A percentile compares a stretch with the other conserved stretches of the same genome.
Conservation (phyloP, 1,140 invertebrate genomes). For the Bombus pyrosoma region DNA sequence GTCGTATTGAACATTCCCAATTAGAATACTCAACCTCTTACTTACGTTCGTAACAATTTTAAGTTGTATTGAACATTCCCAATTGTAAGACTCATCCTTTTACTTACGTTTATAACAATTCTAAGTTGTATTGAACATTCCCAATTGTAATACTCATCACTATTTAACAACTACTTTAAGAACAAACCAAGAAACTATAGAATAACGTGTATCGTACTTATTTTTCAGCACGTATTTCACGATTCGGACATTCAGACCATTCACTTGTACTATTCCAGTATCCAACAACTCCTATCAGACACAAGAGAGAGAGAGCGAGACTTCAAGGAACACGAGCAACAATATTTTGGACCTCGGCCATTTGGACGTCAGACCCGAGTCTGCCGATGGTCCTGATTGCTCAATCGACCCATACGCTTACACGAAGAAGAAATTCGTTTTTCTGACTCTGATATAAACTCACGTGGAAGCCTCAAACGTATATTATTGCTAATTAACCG, state of each 20-base stretch:
- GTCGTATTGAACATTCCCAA: too few species aligned
- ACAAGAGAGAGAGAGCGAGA: not conserved
- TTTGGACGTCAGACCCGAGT: not conserved
- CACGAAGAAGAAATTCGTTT: not conserved
- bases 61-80: too few species aligned
- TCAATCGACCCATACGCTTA: not conserved
- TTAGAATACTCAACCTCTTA: accelerated
- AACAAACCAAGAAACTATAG: too few species aligned
- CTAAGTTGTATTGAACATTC: too few species aligned
- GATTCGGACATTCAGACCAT: not conserved
- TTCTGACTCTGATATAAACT: not conserved
- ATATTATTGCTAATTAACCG: constrained; percentile 21
- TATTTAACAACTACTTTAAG: too few species aligned
- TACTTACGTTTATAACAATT: accelerated
- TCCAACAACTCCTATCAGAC: too few species aligned
- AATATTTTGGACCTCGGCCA: constrained; percentile 13
- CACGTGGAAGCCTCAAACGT: not conserved
- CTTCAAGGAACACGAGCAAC: not conserved
- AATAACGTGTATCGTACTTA: too few species aligned
- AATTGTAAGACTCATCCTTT: too few species aligned
- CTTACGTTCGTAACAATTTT: too few species aligned
- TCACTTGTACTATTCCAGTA: too few species aligned
- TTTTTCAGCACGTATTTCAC: not conserved
- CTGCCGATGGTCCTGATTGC: not conserved
- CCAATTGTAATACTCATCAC: too few species aligned